Conservation (phyloP, 2,888 invertebrate genomes). For the Resseliella maxima region DNA sequence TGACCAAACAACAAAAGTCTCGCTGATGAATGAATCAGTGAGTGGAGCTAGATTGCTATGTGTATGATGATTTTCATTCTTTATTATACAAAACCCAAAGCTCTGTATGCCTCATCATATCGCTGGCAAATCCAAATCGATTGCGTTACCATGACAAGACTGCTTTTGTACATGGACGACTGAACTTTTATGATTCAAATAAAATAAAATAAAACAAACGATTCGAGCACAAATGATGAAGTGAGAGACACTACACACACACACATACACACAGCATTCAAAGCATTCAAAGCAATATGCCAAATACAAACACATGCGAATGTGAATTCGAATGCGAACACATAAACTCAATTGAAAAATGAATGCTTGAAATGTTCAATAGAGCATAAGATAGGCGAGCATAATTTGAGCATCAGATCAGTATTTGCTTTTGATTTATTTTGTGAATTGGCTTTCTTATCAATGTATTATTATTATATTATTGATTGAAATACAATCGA, state of each 20-base stretch:
- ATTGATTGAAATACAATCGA: not conserved
- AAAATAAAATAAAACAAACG: conserved; percentile 37
- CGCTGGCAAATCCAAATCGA: not conserved
- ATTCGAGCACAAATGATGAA: conserved; percentile 29
- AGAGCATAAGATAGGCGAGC: not conserved
- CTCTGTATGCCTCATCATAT: no score
- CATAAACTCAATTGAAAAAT: not conserved
- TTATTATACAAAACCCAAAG: no score
- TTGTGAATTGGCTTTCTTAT: conserved; percentile 12
- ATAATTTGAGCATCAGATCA: not conserved
- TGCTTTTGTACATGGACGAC: not conserved
- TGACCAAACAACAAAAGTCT: conserved; percentile 9
- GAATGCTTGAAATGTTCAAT: conserved; percentile 22
- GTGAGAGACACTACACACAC: not conserved
- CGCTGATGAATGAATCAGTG: no score
- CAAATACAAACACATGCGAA: not conserved
- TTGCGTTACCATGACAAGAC: conserved; percentile 19
- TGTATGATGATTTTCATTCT: no score
- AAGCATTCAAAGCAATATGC: not conserved
- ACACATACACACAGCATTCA: not conserved
- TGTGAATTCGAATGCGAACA: no score
- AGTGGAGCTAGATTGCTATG: no score
- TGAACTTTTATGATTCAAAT: conserved; percentile 10
- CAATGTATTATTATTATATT: not conserved
- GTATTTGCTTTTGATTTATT: conserved; percentile 23